A percentile compares a stretch with the other conserved stretches of the same genome.
Conservation (phyloP, 2,888 invertebrate genomes). For the Cordilura impudica region DNA sequence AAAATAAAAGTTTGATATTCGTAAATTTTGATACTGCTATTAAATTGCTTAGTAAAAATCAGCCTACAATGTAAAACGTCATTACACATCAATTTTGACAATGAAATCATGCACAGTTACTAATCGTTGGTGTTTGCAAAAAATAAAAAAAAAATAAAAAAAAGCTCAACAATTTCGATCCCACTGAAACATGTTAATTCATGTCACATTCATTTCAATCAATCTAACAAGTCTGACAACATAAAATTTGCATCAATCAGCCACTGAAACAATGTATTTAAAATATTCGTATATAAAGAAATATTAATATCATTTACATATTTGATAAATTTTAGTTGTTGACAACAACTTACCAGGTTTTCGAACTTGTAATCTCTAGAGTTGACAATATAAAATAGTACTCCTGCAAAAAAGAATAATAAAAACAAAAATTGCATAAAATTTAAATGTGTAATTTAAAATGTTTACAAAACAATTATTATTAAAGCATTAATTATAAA, state of each 20-base stretch:
- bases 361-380: background rate
- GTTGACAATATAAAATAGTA: conserved; percentile 16
- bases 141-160: too few species aligned
- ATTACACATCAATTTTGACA: too few species aligned
- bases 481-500: conserved; percentile 22
- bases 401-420: conserved; percentile 38
- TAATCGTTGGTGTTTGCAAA: background rate
- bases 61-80: too few species aligned
- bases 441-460: conserved; percentile 21
- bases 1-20: too few species aligned
- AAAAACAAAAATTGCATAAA: background rate
- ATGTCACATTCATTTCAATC: background rate
- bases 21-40: too few species aligned
- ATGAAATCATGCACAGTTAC: too few species aligned
- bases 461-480: conserved; percentile 28
- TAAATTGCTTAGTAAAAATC: too few species aligned
- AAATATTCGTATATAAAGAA: background rate
- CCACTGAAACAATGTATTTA: background rate
- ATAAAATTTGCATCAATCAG: background rate
- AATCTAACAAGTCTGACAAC: background rate
- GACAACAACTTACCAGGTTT: conserved; percentile 20
- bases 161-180: background rate
- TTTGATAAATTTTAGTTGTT: background rate
- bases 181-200: background rate
- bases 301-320: background rate